Evolutionary conservation across 2,113 vertebrate species (phyloP), one percentile per base, ranked within the genome.

Genomic region (Tenrec ecaudatus): DNA sequence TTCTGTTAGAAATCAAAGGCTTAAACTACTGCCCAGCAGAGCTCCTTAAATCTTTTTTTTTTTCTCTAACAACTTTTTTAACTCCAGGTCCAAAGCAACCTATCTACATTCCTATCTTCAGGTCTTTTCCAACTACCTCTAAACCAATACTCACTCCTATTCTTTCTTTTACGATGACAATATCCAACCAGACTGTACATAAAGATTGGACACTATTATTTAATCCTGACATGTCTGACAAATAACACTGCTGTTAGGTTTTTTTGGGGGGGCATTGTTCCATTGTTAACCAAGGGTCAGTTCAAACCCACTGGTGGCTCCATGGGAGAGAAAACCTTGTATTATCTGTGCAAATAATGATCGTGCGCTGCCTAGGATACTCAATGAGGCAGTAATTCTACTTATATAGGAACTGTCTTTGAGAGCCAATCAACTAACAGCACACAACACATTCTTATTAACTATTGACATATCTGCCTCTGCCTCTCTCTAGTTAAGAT

Each of bases 51-150:
- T 58, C 25, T 27, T 8, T 69, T 66, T 77, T 17, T 53, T 31
- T 66, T 88, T 38, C 40, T 78, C 40, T 58, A 11, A 12, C 68
- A 94, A 82, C 58, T 79, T 81, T 20, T 77, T n/a, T n/a, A 95
- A 79, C 71, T 73, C 33, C 64, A 93, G 78, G 78, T 88, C 60
- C 77, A 1, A 22, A 73, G 47, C 86, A 69, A 82, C 16, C 33
- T 78, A 82, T 12, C 82, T 5, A 89, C 3, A 22, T 14, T 38
- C n/a, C 47, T 53, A 53, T 14, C 25, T 89, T n/a, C 79, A 36
- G 40, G 53, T 82, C 77, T 80, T 86, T 73, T 86, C 53, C 66
- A 22, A 81, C 58, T 38, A 57, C 3, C n/a, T 82, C 62, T 90
- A 75, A 79, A 73, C 7, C 20, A 73, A 90, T 10, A 90, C 29